Base-by-base conservation (phyloP, 2,888 invertebrate species). In the Sipha maydis region DNA sequence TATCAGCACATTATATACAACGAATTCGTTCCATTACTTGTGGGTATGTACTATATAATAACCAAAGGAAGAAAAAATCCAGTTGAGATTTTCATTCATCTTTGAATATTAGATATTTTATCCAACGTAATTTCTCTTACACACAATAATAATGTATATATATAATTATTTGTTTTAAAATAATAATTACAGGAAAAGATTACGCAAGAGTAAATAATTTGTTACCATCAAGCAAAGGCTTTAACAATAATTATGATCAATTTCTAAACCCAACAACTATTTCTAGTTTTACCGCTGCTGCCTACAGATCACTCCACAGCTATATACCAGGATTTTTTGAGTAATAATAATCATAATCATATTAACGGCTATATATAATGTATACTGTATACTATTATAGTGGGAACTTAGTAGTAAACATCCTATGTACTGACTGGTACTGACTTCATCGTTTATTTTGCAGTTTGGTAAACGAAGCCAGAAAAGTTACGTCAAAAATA, bases 1-100 rank as follows among this genome's bases (percentile, higher is more conserved):
- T 92, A 95, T 91, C 97, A 97, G 92, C 95, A 96, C 89, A 94
- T 97, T 67, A 92, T 94, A 0, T 97, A 96, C 91, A 95, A 95
- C 90, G 97, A 97, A 91, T 97, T 95, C 93, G 92, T 97, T 69
- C 96, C 96, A 0, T 92, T 94, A 67, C 92, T 97, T 34, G 91
- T 97, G 90, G 96, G 96, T 95, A 91, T 92, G 21, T 34, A 34
- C 48, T 61, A 25, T 61, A 25, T 48, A 48, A 48, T 61, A 61
- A 61, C 61, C 8, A 3, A 61, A 61, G 8, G 28, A 21, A n/a
- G 69, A n/a, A 11, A 21, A 69, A 69, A 69, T 28, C 7, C 11
- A n/a, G n/a, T 25, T 48, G 48, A 9, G 48, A 48, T 14, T 48
- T 14, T 48, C 48, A 48, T 2, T 69, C 69, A 28, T 61, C 48